Percentiles rank a stretch among this genome's conserved stretches.
Conservation (phyloP, 2,797 vertebrate genomes). For the Oreortyx pictus region DNA sequence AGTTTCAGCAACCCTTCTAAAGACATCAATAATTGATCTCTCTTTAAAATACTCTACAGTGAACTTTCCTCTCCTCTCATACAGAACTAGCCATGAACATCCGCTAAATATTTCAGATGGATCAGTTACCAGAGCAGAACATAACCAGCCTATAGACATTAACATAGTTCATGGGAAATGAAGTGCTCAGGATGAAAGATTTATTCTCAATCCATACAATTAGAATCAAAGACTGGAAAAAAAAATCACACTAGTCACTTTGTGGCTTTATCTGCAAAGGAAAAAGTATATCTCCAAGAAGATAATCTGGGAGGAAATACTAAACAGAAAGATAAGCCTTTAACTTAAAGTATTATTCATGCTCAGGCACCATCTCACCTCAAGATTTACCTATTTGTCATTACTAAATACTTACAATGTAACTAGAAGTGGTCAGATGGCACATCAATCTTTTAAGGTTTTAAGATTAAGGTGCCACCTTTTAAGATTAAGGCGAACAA, state of each 20-base stretch:
- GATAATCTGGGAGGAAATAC: not conserved
- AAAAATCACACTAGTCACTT: not conserved
- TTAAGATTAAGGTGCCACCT: no score
- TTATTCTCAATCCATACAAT: not conserved
- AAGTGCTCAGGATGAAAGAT: not conserved
- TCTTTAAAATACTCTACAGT: slow-evolving; percentile 51
- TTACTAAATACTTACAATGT: not conserved
- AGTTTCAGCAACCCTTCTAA: slow-evolving; percentile 52
- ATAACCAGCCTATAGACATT: slow-evolving; percentile 42
- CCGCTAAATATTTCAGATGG: slow-evolving; percentile 76
- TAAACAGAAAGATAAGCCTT: not conserved
- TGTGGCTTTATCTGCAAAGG: not conserved
- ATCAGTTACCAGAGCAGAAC: slow-evolving; percentile 59
- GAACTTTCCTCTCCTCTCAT: slow-evolving; percentile 51
- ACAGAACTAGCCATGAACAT: slow-evolving; percentile 38
- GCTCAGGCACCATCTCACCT: not conserved
- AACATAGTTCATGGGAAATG: slow-evolving; percentile 14
- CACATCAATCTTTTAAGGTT: not conserved
- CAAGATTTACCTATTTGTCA: not conserved
- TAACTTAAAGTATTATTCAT: not conserved
- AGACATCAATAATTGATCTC: slow-evolving; percentile 69
- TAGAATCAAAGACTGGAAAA: slow-evolving; percentile 17
- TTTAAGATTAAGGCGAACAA: not conserved
- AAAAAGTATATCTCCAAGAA: not conserved
- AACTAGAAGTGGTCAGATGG: not conserved